Evolutionary conservation across 2,888 invertebrate genomes (phyloP), one percentile per base, ranked within the genome.

Genomic region (Meganola albula): DNA sequence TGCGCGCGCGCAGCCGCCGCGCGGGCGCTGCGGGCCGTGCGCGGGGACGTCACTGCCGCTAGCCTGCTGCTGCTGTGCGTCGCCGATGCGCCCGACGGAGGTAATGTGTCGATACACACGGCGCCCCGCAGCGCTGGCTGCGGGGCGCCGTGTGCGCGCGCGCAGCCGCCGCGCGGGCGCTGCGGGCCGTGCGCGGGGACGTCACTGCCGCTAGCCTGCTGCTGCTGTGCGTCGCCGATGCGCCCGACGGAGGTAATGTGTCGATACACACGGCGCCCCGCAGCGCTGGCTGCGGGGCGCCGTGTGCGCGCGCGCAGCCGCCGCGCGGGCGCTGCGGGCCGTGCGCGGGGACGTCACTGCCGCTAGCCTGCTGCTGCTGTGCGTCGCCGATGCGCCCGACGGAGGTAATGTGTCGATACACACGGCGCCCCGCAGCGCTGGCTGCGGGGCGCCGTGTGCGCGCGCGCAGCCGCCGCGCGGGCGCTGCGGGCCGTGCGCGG

Each of bases 81-180:
- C 3, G 27, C 27, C 11, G 27, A 20, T 3, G 27, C 18, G n/a
- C 27, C 18, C 8, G 27, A 21, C 10, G 21, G 28, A 28, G 21
- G 28, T 21, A n/a, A 16, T 16, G 16, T 16, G 6, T 16, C 4
- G 4, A 16, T 6, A 5, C 21, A 12, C 33, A 24, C 23, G 6
- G 6, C 16, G 4, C 16, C 6, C 4, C 6, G 6, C 16, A 16
- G 4, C 6, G 6, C 16, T 5, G 16, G 4, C 16, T 4, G 4
- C n/a, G 6, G 4, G 16, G 16, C 16, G 6, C 4, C 6, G 6
- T 6, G 16, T 6, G 16, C 16, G n/a, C n/a, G n/a, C n/a, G n/a
- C n/a, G 6, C 16, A 16, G 16, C 6, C 16, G 16, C 16, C n/a
- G 6, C 16, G 16, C 16, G 4, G 16, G 16, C 16, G 6, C 4